Evolutionary conservation across 2,888 invertebrate species (phyloP), one percentile per base, ranked within the genome.

Genomic region (Eristalinus aeneus): DNA sequence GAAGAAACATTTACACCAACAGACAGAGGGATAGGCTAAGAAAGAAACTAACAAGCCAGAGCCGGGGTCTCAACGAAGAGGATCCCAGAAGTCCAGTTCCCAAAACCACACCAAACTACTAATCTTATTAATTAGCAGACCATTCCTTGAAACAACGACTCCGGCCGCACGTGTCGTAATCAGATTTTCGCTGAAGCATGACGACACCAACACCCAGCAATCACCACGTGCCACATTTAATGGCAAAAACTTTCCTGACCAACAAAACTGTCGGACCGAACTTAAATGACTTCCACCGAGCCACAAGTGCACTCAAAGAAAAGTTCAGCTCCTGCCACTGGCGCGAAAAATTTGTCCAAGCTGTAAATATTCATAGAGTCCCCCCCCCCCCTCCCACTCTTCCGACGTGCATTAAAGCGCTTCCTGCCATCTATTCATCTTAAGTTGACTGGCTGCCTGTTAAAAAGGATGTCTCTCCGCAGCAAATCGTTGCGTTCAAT

Each of bases 401-500:
- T n/a, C n/a, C n/a, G n/a, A n/a, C 27, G 27, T 27, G 69, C 82
- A n/a, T n/a, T n/a, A 74, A 82, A 78, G 71, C 71, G 71, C 74
- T 82, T 74, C 82, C 86, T 78, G 71, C 77, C 86, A 82, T 71
- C 82, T 60, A 86, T 86, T 86, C 86, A 86, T 86, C 86, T 78
- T 77, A 27, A 73, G 74, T 77, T 73, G 69, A 68, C 63, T 46
- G 32, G 20, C 22, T 60, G 80, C 54, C 82, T 74, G 82, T 71
- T 86, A 82, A 82, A n/a, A 82, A 86, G 77, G 77, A 82, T 86
- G 86, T 67, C 78, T 74, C 68, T 63, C 76, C 60, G 58, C 60
- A 82, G 74, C 74, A 74, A 82, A 77, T 74, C 74, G 65, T 78
- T 78, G 82, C 82, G 86, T 86, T 86, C 86, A 86, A 86, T 86